phyloP scores from a whole-genome alignment of 2,797 vertebrate genomes.

The Hipposideros larvatus region DNA sequence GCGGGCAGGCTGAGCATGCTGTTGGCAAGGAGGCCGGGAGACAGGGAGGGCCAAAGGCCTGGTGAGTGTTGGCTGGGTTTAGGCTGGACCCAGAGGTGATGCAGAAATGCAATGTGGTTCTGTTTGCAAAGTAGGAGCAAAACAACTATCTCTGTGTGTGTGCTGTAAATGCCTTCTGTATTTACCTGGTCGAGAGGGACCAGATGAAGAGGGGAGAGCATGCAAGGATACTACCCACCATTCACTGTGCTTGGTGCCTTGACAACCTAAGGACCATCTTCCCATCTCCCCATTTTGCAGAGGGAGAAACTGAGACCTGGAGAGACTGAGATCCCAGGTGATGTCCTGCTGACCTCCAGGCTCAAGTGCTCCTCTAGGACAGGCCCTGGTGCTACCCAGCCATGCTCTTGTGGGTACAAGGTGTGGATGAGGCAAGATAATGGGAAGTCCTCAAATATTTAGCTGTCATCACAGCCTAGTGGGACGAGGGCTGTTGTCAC shows the following conservation, averaged over 20 bases:
- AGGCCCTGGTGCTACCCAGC: fast-evolving
- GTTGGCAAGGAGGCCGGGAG: not conserved
- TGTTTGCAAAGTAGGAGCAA: not conserved
- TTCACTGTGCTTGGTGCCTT: not conserved
- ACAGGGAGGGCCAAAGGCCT: not conserved
- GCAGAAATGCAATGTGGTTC: not conserved
- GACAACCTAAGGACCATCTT: not conserved
- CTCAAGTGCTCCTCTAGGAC: not conserved
- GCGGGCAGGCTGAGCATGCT: not conserved
- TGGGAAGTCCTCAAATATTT: not conserved
- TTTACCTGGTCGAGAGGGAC: not conserved
- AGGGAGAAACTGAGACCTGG: not conserved
- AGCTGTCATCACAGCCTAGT: fast-evolving
- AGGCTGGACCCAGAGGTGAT: not conserved
- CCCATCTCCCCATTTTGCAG: not conserved
- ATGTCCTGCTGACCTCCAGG: not conserved
- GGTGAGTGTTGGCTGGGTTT: not conserved
- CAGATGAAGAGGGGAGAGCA: not conserved
- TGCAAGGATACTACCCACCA: not conserved
- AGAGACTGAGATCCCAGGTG: not conserved
- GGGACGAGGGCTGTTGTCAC: not conserved
- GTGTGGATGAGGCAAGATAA: not conserved
- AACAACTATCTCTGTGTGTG: not conserved
- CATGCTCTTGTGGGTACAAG: fast-evolving
- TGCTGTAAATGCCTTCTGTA: not conserved